Conservation (phyloP, 1,140 invertebrate genomes). For the Drosophila neocordata region DNA sequence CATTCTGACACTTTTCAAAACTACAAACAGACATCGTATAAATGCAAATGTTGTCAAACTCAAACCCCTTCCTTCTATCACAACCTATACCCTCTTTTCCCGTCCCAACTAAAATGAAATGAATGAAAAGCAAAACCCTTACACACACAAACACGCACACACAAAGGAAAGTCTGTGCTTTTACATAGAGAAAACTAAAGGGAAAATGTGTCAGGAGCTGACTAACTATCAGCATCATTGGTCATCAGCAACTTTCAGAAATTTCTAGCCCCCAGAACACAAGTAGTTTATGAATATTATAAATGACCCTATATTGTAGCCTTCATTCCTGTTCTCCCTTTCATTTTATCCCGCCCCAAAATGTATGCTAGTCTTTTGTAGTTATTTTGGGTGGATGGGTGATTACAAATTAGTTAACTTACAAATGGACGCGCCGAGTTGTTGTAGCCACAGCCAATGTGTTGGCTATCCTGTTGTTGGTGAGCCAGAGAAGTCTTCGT, state of each 20-base stretch:
- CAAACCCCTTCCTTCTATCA: slow-evolving; percentile 43
- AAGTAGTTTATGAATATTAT: slow-evolving; percentile 73
- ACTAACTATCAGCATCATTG: slow-evolving; percentile 78
- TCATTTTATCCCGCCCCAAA: slow-evolving; percentile 12
- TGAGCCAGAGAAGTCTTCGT: slow-evolving; percentile 95
- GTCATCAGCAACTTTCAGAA: slow-evolving; percentile 56
- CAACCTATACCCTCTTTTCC: not conserved
- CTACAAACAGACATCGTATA: slow-evolving; percentile 73
- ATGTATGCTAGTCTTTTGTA: slow-evolving; percentile 19
- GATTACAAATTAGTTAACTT: slow-evolving; percentile 63
- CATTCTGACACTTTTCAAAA: slow-evolving; percentile 81
- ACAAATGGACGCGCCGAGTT: slow-evolving; percentile 88
- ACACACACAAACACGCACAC: slow-evolving; percentile 53
- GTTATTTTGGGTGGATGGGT: no score
- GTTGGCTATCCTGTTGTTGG: slow-evolving; percentile 86
- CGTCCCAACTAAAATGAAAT: slow-evolving; percentile 51
- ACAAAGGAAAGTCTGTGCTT: not conserved
- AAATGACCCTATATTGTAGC: slow-evolving; percentile 44
- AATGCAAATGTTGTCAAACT: slow-evolving; percentile 79
- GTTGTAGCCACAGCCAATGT: slow-evolving; percentile 94
- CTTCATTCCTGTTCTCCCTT: no score
- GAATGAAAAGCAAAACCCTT: slow-evolving; percentile 71
- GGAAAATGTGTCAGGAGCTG: slow-evolving; percentile 15
- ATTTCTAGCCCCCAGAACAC: slow-evolving; percentile 21
- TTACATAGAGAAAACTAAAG: no score